These are phyloP conservation scores for Drosophila longiperda DNA, from an alignment of 2,888 invertebrate species.

Conservation along the genomic window DNA sequence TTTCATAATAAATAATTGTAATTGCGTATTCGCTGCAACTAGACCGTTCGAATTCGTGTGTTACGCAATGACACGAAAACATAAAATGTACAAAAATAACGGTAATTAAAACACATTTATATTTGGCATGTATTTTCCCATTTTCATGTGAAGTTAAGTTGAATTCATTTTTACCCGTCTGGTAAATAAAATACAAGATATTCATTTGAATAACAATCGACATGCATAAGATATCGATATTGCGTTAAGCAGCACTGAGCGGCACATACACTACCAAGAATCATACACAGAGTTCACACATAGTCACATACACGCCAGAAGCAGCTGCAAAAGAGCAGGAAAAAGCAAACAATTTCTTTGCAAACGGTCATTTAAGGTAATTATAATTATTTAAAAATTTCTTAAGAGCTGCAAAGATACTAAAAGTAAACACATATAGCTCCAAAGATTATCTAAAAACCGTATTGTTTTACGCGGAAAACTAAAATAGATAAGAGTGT, in stretches of 20 bases:
- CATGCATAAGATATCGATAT: constrained; percentile 39
- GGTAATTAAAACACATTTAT: constrained; percentile 2
- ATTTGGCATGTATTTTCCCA: background rate
- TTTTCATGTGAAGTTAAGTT: constrained; percentile 1
- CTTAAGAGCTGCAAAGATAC: background rate
- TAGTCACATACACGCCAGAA: constrained; percentile 28
- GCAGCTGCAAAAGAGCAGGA: constrained; percentile 41
- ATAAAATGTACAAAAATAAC: constrained; percentile 8
- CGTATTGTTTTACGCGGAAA: background rate
- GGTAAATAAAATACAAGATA: constrained; percentile 30
- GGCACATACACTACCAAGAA: constrained; percentile 22
- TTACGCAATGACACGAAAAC: constrained; percentile 60
- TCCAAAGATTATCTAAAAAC: background rate
- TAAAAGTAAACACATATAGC: background rate
- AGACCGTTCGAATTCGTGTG: constrained; percentile 40
- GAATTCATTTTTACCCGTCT: constrained; percentile 1
- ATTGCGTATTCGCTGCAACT: constrained; percentile 27
- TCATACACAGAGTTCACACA: constrained; percentile 22
- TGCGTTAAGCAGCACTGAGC: constrained; percentile 39
- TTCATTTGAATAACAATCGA: constrained; percentile 51
- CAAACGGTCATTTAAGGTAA: constrained; percentile 54
- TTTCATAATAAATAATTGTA: background rate
- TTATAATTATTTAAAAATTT: constrained; percentile 10
- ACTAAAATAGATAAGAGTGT: constrained; percentile 31
- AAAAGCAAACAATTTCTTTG: constrained; percentile 50